Evolutionary conservation across 2,113 vertebrate species (phyloP), one percentile per base, ranked within the genome.

Genomic region (Odocoileus virginianus): DNA sequence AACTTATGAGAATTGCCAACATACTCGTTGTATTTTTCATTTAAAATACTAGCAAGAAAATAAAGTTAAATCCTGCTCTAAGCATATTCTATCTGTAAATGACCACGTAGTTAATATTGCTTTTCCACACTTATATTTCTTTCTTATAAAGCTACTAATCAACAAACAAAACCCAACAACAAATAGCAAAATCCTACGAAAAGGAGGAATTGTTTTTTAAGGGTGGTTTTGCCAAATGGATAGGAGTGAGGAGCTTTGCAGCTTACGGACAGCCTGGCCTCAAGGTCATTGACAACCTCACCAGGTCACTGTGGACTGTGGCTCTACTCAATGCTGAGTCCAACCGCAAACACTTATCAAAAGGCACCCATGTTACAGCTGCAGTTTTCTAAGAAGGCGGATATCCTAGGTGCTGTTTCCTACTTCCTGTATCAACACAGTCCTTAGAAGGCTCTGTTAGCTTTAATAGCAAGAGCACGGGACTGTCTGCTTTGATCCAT

Each of bases 1-100:
- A n/a, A 54, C 25, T 71, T 64, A 82, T 1, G 25, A 64, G 58
- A 79, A 12, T 47, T 90, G 16, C n/a, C 43, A 6, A 33, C 45
- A 40, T 33, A 58, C 47, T 40, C 12, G 0, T 4, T 43, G 7
- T 54, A 19, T 64, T 94, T 67, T 89, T 43, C 30, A 86, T 50
- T 94, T 87, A 71, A 96, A 86, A 67, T 95, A 52, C 55, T 94
- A 87, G n/a, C 36, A 81, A 50, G 30, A 88, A 93, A 93, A 78
- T 87, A 33, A 85, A 88, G 15, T 13, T 64, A 92, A 95, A 23
- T 64, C 10, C 16, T 60, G 36, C 47, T 91, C 2, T 89, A 61
- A 93, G n/a, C 17, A 61, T 76, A 30, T 86, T 64, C 33, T 87
- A 47, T 19, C 17, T 96, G 16, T 89, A 60, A 83, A 91, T 78